phyloP scores from a whole-genome alignment of 2,888 invertebrate species.

The Drosophila maculinotata region DNA sequence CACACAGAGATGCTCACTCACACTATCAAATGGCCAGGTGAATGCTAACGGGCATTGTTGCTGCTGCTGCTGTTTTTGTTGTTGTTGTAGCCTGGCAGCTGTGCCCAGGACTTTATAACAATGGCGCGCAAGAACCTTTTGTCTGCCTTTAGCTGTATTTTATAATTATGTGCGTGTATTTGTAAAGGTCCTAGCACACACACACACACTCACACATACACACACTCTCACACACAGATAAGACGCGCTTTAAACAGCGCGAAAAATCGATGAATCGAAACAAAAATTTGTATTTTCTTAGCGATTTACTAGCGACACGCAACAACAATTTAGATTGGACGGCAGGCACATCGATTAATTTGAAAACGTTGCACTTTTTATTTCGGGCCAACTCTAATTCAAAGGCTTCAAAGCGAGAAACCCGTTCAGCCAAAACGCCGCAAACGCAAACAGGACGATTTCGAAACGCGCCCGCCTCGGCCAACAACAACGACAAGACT shows the following conservation, averaged over 20 bases:
- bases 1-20: slow-evolving; percentile 30
- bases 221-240: slow-evolving; percentile 10
- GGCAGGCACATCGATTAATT: slow-evolving; percentile 67
- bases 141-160: slow-evolving; percentile 29
- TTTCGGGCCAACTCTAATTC: slow-evolving; percentile 26
- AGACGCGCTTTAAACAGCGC: slow-evolving; percentile 59
- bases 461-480: slow-evolving; percentile 42
- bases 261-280: slow-evolving; percentile 61
- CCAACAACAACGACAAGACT: slow-evolving; percentile 49
- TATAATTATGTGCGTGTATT: slow-evolving; percentile 23
- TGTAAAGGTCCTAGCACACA: slow-evolving; percentile 46
- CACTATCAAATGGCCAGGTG: slow-evolving; percentile 37
- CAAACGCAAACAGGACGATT: slow-evolving; percentile 26
- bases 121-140: slow-evolving; percentile 38
- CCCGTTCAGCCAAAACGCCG: slow-evolving; percentile 53
- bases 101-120: slow-evolving; percentile 37
- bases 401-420: slow-evolving; percentile 43
- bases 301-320: slow-evolving; percentile 12
- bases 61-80: slow-evolving; percentile 23
- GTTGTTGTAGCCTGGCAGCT: slow-evolving; percentile 43
- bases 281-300: slow-evolving; percentile 46
- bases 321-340: slow-evolving; percentile 41
- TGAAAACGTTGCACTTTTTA: slow-evolving; percentile 55
- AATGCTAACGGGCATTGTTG: slow-evolving; percentile 36
- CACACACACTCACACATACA: slow-evolving; percentile 1